These are phyloP conservation scores for Actias luna DNA, from an alignment of 2,888 invertebrate genomes.

Conservation along the genomic window DNA sequence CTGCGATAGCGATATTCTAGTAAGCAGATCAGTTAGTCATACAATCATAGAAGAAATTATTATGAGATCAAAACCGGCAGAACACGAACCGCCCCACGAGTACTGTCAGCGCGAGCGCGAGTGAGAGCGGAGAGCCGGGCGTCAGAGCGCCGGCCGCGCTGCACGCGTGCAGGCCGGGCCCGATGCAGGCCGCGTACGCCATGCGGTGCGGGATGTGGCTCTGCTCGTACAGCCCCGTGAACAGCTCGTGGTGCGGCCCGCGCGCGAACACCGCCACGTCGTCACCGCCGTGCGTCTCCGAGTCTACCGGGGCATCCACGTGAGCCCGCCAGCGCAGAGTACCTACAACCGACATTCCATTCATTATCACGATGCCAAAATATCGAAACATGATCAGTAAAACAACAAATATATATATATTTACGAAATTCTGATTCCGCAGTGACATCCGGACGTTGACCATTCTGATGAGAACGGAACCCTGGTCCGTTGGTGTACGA, in stretches of 20 bases:
- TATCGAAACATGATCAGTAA: background rate
- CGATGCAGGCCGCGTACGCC: conserved; percentile 87
- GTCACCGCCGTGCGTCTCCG: conserved; percentile 89
- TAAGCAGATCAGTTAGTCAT: background rate
- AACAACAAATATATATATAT: conserved; percentile 26
- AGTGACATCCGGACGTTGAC: conserved; percentile 72
- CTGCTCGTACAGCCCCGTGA: conserved; percentile 89
- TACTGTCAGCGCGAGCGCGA: conserved; percentile 12
- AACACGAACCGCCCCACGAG: background rate
- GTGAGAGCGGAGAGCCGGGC: background rate
- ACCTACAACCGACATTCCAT: conserved; percentile 27
- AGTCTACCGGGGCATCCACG: conserved; percentile 77
- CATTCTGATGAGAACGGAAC: conserved; percentile 81
- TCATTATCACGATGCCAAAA: background rate
- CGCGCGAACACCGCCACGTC: conserved; percentile 88
- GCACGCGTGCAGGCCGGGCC: conserved; percentile 73
- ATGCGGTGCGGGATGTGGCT: conserved; percentile 89
- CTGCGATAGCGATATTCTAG: background rate
- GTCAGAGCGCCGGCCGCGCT: conserved; percentile 22
- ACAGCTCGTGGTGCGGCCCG: conserved; percentile 88
- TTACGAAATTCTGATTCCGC: conserved; percentile 58
- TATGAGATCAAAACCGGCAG: background rate
- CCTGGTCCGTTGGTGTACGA: conserved; percentile 79
- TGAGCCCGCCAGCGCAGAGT: conserved; percentile 44
- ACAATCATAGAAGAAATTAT: background rate